Conservation (phyloP, 2,113 vertebrate genomes). For the Gallinago paraguaiae region DNA sequence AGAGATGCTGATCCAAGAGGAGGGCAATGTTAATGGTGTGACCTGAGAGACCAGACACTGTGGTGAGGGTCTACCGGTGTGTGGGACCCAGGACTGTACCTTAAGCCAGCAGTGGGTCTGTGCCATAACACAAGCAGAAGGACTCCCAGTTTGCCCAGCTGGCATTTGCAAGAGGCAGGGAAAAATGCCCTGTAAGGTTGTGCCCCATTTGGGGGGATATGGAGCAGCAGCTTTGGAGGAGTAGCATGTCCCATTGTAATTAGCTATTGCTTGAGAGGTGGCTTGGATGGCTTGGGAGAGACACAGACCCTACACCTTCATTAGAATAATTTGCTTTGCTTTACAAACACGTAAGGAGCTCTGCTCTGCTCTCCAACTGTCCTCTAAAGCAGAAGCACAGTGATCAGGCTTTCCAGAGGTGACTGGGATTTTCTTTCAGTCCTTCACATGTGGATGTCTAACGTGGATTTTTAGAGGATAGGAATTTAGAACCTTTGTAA, state of each 20-base stretch:
- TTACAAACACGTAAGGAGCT: accelerated
- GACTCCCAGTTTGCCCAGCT: neutral
- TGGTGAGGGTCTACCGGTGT: neutral
- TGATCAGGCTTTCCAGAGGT: neutral
- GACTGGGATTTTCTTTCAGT: neutral
- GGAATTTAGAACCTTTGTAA: neutral
- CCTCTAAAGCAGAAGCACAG: neutral
- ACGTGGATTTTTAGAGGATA: neutral
- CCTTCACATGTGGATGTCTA: neutral
- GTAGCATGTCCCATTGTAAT: neutral
- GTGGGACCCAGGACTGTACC: neutral
- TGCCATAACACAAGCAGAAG: accelerated
- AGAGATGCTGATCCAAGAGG: neutral
- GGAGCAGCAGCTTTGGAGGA: neutral
- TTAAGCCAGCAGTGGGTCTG: neutral
- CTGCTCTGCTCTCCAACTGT: neutral
- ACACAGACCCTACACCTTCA: neutral
- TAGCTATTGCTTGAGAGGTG: neutral
- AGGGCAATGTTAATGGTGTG: neutral
- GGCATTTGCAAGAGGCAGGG: neutral
- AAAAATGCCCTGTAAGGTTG: accelerated
- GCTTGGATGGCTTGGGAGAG: neutral
- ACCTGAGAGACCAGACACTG: neutral
- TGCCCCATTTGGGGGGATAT: neutral
- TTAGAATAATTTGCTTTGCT: neutral